Base-by-base conservation (phyloP, 2,113 vertebrate species). In the Rhinogobius similis region DNA sequence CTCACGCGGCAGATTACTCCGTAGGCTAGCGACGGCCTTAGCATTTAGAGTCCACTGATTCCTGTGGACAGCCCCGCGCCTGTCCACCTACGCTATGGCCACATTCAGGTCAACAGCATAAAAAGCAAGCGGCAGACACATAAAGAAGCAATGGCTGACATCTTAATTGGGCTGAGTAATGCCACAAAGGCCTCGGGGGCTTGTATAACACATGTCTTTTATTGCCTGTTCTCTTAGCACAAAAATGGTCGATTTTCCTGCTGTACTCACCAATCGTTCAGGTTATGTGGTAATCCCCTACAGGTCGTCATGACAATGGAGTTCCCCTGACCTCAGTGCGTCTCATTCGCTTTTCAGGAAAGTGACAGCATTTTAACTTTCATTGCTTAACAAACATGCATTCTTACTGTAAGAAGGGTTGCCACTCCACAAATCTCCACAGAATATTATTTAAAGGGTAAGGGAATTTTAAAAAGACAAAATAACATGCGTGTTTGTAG, bases 31-130 rank as follows among this genome's bases (percentile, higher is more conserved):
- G 65, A 76, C 59, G 70, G 77, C 64, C 71, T 79, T 87, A 83
- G 77, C 85, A 84, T 85, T 87, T 86, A 79, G 76, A 83, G 73
- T 68, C 67, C 74, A 89, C 89, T 85, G 87, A 91, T 91, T 90
- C 81, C 81, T 81, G 78, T 69, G 62, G 76, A 87, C 86, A 84
- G 64, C 59, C 70, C 66, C 83, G 73, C 44, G 78, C 72, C 69
- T 84, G 79, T 90, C 82, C 82, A 77, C 90, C 90, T 82, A 87
- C 83, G 73, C 86, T 10, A 26, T 43, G 52, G 69, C 73, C 73
- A 76, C 65, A 72, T 80, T 75, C 58, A 69, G 78, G 66, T 85
- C 83, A 88, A 75, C 66, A 48, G 55, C 73, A 77, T 65, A 55
- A 74, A 78, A 55, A 26, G 23, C 12, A 55, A 70, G 73, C 68